Percentiles rank a stretch among this genome's conserved stretches.
phyloP scores from a whole-genome alignment of 1,140 invertebrate species.

The Helicoverpa zea region DNA sequence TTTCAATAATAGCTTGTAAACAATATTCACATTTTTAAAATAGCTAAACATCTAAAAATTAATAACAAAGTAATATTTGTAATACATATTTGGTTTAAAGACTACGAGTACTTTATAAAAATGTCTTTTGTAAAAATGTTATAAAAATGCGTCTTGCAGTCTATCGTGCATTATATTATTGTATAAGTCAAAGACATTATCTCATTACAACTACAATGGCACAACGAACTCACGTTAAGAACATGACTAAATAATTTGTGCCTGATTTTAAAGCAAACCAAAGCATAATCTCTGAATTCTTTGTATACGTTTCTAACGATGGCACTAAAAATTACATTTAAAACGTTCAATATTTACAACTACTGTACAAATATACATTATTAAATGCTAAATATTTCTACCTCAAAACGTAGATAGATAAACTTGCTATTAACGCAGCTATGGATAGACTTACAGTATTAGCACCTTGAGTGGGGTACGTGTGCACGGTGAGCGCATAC shows the following conservation, averaged over 20 bases:
- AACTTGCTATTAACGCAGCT: slow-evolving; percentile 60
- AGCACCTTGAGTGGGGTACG: slow-evolving; percentile 70
- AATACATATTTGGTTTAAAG: slow-evolving; percentile 80
- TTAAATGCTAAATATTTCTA: slow-evolving; percentile 58
- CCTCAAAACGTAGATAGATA: slow-evolving; percentile 69
- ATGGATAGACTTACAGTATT: slow-evolving; percentile 65
- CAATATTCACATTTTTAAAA: slow-evolving; percentile 63
- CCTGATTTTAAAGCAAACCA: slow-evolving; percentile 72
- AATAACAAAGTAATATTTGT: slow-evolving; percentile 70
- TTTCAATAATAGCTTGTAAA: slow-evolving; percentile 75
- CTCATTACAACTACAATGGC: slow-evolving; percentile 67
- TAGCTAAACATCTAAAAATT: slow-evolving; percentile 77
- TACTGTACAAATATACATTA: slow-evolving; percentile 64
- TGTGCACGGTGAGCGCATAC: slow-evolving; percentile 87
- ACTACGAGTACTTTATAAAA: slow-evolving; percentile 65
- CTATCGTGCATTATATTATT: slow-evolving; percentile 55
- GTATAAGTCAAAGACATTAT: slow-evolving; percentile 49
- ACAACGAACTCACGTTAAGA: slow-evolving; percentile 72
- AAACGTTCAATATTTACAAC: slow-evolving; percentile 66
- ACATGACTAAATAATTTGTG: slow-evolving; percentile 63
- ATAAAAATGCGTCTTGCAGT: slow-evolving; percentile 76
- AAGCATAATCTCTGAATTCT: slow-evolving; percentile 66
- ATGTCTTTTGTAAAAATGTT: slow-evolving; percentile 78
- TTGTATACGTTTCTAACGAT: slow-evolving; percentile 60
- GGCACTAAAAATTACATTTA: slow-evolving; percentile 73